Conservation (phyloP, 2,113 vertebrate genomes). For the Colius striatus region DNA sequence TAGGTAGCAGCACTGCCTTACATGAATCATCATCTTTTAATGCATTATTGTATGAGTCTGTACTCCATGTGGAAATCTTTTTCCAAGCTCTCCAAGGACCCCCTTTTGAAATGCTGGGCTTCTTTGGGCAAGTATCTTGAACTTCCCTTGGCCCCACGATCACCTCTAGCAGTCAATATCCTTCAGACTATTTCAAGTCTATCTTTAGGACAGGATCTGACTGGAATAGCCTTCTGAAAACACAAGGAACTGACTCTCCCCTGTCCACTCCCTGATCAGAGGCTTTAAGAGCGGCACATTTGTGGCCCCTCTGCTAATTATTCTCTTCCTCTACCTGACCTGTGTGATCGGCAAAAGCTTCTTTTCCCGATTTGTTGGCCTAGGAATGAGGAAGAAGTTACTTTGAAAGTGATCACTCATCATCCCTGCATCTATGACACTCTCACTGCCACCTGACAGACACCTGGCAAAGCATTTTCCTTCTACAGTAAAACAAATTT, state of each 20-base stretch:
- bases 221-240: background rate
- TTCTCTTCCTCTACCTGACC: background rate
- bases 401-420: background rate
- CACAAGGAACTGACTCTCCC: background rate
- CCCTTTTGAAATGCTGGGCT: background rate
- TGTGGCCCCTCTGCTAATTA: background rate
- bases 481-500: background rate
- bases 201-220: background rate
- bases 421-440: background rate
- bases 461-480: background rate
- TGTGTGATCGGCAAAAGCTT: background rate
- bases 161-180: background rate
- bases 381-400: background rate
- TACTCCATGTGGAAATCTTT: accelerated
- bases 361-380: background rate
- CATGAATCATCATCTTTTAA: background rate
- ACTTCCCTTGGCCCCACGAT: background rate
- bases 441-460: background rate
- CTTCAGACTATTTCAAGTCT: background rate
- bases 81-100: background rate
- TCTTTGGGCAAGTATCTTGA: background rate
- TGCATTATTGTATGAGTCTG: accelerated
- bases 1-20: background rate
- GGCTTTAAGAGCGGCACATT: background rate
- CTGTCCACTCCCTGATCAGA: background rate